Conservation (phyloP, 2,797 vertebrate species). For the Prunella strophiata region DNA sequence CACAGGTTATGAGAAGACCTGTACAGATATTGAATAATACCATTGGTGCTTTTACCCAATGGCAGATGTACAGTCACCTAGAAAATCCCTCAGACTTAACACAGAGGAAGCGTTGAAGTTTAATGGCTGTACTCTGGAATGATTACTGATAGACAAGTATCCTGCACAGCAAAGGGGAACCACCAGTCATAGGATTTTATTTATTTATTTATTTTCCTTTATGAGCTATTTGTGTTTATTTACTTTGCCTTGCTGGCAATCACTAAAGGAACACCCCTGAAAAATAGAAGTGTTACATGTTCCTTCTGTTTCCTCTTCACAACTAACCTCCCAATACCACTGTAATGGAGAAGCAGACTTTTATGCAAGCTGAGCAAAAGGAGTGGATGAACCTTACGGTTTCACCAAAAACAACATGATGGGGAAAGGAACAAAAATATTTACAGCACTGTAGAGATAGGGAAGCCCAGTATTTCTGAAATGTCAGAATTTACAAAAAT, state of each 20-base stretch:
- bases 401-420: neutral
- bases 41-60: neutral
- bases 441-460: neutral
- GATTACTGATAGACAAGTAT: neutral
- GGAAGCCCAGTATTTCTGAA: neutral
- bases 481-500: neutral
- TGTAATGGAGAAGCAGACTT: neutral
- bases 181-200: neutral
- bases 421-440: neutral
- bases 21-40: neutral
- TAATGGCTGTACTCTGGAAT: neutral
- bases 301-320: neutral
- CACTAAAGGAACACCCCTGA: neutral
- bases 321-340: neutral
- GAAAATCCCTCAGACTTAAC: neutral
- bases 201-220: neutral
- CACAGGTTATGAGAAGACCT: neutral
- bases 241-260: neutral
- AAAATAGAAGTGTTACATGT: neutral
- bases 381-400: neutral
- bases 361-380: neutral
- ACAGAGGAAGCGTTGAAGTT: neutral
- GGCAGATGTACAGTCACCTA: neutral
- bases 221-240: neutral
- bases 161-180: neutral